Conservation (phyloP, 2,888 invertebrate species). For the Philaethria dido region DNA sequence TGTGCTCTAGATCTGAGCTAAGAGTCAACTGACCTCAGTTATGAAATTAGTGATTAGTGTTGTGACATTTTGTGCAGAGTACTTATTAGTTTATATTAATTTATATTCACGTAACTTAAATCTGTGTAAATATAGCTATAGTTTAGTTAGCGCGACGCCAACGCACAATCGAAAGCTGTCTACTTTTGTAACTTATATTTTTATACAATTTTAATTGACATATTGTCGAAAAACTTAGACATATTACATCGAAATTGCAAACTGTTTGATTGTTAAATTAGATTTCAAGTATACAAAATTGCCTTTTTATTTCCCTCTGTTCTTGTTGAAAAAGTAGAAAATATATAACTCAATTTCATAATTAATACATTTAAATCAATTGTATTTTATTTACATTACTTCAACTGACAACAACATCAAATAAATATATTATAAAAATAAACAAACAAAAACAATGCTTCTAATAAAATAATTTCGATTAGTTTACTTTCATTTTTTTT, state of each 20-base stretch:
- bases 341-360: no score
- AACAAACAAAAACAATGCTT: no score
- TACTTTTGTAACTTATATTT: constrained; percentile 73
- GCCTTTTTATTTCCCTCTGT: constrained; percentile 10
- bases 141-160: constrained; percentile 47
- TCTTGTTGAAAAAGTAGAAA: not conserved
- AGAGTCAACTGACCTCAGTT: constrained; percentile 61
- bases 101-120: constrained; percentile 76
- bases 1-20: constrained; percentile 36
- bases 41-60: constrained; percentile 61
- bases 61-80: constrained; percentile 82
- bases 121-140: constrained; percentile 77
- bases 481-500: no score
- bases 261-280: constrained; percentile 29
- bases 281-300: constrained; percentile 24
- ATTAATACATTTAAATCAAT: no score
- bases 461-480: no score
- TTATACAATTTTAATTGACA: constrained; percentile 76
- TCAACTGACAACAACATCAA: no score
- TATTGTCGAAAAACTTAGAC: constrained; percentile 77
- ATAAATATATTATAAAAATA: no score
- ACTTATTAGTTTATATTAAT: constrained; percentile 83
- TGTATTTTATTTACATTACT: no score
- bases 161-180: constrained; percentile 52
- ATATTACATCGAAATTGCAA: constrained; percentile 51